Evolutionary conservation across 2,888 invertebrate species (phyloP).

Genomic region (Alloscopus bannaensis): DNA sequence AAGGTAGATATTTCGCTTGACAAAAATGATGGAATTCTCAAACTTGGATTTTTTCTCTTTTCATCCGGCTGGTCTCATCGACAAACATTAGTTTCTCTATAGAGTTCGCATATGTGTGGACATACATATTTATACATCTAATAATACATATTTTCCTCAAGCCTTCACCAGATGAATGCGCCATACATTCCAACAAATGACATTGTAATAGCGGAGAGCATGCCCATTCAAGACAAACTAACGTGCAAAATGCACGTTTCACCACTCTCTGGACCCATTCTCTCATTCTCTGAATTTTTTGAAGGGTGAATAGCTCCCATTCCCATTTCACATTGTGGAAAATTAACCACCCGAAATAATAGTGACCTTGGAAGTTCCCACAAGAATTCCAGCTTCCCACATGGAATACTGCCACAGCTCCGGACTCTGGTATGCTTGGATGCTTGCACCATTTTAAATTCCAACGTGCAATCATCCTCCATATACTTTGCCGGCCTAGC

Average conservation of each 20-base stretch:
- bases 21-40: neutral
- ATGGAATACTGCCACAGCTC: neutral
- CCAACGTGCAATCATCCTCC: too few species aligned
- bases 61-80: neutral
- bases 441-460: neutral
- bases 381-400: conserved; percentile 1
- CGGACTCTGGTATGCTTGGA: neutral
- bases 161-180: too few species aligned
- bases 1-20: neutral
- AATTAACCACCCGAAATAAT: conserved; percentile 30
- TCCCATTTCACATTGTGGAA: conserved; percentile 18
- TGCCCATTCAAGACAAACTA: too few species aligned
- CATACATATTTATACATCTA: neutral
- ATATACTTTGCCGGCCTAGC: too few species aligned
- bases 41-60: neutral
- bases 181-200: too few species aligned
- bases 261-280: neutral
- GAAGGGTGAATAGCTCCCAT: conserved; percentile 6
- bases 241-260: too few species aligned
- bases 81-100: neutral
- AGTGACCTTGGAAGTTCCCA: conserved; percentile 24
- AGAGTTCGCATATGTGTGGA: neutral
- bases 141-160: too few species aligned
- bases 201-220: too few species aligned
- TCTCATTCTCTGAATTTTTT: conserved; percentile 20